Percentiles rank a stretch among this genome's conserved stretches.
Evolutionary conservation across 2,113 vertebrate species (phyloP).

Genomic region (Petrocephalus zakoni): DNA sequence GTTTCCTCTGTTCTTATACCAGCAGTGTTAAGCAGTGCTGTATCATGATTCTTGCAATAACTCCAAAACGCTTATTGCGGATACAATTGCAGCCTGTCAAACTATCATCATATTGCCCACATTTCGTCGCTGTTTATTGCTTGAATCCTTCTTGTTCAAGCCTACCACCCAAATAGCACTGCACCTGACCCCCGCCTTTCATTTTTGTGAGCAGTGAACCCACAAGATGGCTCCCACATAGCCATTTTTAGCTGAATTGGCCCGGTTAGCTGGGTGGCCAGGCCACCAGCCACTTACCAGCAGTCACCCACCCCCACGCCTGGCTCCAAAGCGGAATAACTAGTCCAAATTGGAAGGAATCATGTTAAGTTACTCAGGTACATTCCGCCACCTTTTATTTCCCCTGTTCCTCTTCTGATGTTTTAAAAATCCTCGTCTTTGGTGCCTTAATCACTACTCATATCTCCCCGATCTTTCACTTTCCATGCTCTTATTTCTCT

Average conservation of each 20-base stretch:
- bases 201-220: not conserved
- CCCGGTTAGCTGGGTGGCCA: not conserved
- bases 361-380: not conserved
- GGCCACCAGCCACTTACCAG: not conserved
- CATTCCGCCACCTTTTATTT: not conserved
- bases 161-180: not conserved
- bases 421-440: not conserved
- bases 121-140: not conserved
- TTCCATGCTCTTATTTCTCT: not conserved
- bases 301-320: not conserved
- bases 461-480: not conserved
- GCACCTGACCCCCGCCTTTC: not conserved
- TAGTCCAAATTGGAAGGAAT: not conserved
- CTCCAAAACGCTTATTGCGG: not conserved
- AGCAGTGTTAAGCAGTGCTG: not conserved
- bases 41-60: not conserved
- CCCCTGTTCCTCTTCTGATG: not conserved
- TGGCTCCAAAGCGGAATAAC: not conserved
- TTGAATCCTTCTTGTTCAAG: not conserved
- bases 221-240: not conserved
- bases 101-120: not conserved
- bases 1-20: not conserved
- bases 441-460: not conserved
- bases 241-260: not conserved
- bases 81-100: not conserved